phyloP scores from a whole-genome alignment of 1,140 invertebrate species.

The Lineus longissimus region DNA sequence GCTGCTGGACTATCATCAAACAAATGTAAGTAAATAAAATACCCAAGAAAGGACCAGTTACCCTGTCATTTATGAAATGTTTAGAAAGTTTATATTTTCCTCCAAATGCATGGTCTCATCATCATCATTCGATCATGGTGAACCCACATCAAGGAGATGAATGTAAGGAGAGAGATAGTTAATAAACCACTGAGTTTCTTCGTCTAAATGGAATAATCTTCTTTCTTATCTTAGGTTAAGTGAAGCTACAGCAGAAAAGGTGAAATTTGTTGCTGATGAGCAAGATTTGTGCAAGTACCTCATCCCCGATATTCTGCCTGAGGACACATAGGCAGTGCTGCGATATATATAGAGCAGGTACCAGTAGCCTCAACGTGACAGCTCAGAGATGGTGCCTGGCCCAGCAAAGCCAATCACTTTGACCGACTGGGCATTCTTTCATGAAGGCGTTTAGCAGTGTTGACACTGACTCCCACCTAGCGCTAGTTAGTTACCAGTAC shows the following conservation, averaged over 20 bases:
- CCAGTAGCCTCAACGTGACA: too few relatives aligned
- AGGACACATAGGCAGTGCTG: not conserved
- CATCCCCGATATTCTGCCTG: constrained; percentile 70
- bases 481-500: too few relatives aligned
- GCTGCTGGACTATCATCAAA: constrained; percentile 70
- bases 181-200: too few relatives aligned
- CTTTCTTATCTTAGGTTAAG: too few relatives aligned
- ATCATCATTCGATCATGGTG: not conserved
- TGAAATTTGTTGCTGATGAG: constrained; percentile 66
- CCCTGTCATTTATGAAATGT: not conserved
- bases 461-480: too few relatives aligned
- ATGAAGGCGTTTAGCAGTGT: too few relatives aligned
- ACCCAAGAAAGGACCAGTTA: not conserved
- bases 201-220: too few relatives aligned
- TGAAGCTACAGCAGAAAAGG: constrained; percentile 71
- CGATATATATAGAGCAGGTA: too few relatives aligned
- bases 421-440: too few relatives aligned
- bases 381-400: too few relatives aligned
- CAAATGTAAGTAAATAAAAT: constrained; percentile 65
- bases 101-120: not conserved
- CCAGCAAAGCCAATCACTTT: too few relatives aligned
- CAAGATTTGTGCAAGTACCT: constrained; percentile 68
- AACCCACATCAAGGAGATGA: not conserved
- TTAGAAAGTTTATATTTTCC: not conserved
- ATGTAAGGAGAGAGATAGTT: too few relatives aligned